These are phyloP conservation scores for Phaetusa simplex DNA, from an alignment of 2,113 vertebrate genomes.

Conservation along the genomic window DNA sequence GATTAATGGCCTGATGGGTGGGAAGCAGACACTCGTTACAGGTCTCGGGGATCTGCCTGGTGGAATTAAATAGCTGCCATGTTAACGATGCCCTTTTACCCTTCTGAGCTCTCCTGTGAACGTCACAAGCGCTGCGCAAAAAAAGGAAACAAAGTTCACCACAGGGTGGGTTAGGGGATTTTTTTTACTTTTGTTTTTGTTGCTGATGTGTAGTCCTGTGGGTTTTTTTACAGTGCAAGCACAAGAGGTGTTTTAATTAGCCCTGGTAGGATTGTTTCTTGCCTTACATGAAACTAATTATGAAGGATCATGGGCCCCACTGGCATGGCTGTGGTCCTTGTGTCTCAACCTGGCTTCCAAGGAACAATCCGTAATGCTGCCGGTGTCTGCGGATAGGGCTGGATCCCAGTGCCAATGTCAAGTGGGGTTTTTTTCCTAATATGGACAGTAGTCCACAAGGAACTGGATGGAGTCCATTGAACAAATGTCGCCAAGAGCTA, in stretches of 20 bases:
- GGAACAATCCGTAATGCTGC: neutral
- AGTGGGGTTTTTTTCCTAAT: constrained; percentile 48
- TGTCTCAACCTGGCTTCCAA: neutral
- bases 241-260: neutral
- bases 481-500: neutral
- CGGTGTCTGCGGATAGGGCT: neutral
- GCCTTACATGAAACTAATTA: neutral
- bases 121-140: neutral
- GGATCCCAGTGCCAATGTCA: neutral
- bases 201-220: neutral
- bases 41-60: constrained; percentile 18
- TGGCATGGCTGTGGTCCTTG: neutral
- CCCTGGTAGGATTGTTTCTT: neutral
- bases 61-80: constrained; percentile 33
- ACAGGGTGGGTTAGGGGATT: constrained; percentile 33
- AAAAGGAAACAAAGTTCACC: constrained; percentile 36
- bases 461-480: constrained; percentile 24
- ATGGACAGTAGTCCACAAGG: constrained; percentile 28
- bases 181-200: constrained; percentile 29
- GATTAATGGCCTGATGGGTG: constrained; percentile 55
- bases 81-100: neutral
- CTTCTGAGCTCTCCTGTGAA: neutral
- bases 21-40: neutral
- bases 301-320: neutral
- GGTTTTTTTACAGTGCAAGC: neutral